Base-by-base conservation (phyloP, 2,888 invertebrate genomes). In the Pedicia rivosa region DNA sequence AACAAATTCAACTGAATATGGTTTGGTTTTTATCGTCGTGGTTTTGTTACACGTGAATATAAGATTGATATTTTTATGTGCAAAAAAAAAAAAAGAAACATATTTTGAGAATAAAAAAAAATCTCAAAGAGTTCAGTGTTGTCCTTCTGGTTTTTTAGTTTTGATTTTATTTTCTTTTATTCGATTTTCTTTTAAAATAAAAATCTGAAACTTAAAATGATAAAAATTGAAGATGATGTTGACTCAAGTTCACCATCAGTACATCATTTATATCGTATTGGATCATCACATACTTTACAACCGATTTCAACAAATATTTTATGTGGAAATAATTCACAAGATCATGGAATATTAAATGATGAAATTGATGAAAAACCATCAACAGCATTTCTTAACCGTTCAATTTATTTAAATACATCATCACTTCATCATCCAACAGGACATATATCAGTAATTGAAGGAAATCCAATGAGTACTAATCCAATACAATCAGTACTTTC, bases 181-280 rank as follows among this genome's bases (percentile, higher is more conserved):
- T n/a, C n/a, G n/a, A n/a, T n/a, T n/a, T n/a, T n/a, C n/a, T n/a
- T n/a, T n/a, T n/a, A n/a, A n/a, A n/a, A n/a, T n/a, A n/a, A n/a
- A n/a, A n/a, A n/a, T n/a, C n/a, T n/a, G n/a, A n/a, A n/a, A n/a
- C n/a, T 15, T 12, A 40, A 41, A 35, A 44, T 44, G 44, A 44
- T 44, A 15, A 43, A 43, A 36, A 40, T 24, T 29, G 44, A 44
- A 37, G 41, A 43, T 26, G 38, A 43, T 35, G 42, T 44, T 32
- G 41, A 41, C 39, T 38, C 41, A 2, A 37, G 41, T 28, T 34
- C 34, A 27, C 25, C 24, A 4, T 14, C 37, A 35, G 12, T 41
- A 25, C 29, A 37, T 32, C 31, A 42, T 25, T 45, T 50, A 14
- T 55, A 54, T 40, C 32, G 32, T 13, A 19, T 30, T 12, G 30